These are phyloP conservation scores for Synergus japonicus DNA, from an alignment of 2,888 invertebrate genomes.

Conservation along the genomic window DNA sequence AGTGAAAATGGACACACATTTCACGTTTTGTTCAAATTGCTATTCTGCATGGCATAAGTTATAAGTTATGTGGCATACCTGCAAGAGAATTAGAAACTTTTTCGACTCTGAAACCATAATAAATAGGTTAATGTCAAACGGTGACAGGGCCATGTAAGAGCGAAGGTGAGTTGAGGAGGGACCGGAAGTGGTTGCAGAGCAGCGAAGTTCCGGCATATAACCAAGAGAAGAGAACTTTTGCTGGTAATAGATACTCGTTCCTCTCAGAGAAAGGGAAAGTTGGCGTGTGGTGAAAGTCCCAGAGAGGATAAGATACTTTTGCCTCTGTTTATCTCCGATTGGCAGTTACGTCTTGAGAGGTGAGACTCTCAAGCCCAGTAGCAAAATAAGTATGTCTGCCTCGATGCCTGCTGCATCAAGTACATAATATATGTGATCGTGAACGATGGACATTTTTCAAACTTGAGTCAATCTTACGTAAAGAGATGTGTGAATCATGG, in stretches of 20 bases:
- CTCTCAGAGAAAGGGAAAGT: conserved; percentile 73
- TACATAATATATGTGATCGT: background rate
- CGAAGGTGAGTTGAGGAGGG: conserved; percentile 6
- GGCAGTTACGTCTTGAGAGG: conserved; percentile 41
- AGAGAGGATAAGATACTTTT: conserved; percentile 63
- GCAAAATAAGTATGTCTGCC: background rate
- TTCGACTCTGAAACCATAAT: conserved; percentile 23
- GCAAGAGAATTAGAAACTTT: conserved; percentile 32
- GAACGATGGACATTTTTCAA: background rate
- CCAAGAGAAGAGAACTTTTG: conserved; percentile 15
- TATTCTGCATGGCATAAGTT: conserved; percentile 17
- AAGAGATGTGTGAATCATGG: background rate
- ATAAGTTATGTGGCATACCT: background rate
- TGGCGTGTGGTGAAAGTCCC: conserved; percentile 72
- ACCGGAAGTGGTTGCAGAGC: conserved; percentile 30
- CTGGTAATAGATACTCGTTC: background rate
- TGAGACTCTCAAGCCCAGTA: conserved; percentile 37
- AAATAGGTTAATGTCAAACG: conserved; percentile 37
- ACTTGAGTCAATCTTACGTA: conserved; percentile 13
- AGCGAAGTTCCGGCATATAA: conserved; percentile 23
- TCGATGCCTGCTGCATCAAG: background rate
- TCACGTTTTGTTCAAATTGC: conserved; percentile 14
- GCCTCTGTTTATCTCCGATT: conserved; percentile 61
- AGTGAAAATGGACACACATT: conserved; percentile 33
- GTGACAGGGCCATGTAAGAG: background rate